These are phyloP conservation scores for Diplogasteroides magnus DNA, from an alignment of 1,140 invertebrate species.

Conservation along the genomic window DNA sequence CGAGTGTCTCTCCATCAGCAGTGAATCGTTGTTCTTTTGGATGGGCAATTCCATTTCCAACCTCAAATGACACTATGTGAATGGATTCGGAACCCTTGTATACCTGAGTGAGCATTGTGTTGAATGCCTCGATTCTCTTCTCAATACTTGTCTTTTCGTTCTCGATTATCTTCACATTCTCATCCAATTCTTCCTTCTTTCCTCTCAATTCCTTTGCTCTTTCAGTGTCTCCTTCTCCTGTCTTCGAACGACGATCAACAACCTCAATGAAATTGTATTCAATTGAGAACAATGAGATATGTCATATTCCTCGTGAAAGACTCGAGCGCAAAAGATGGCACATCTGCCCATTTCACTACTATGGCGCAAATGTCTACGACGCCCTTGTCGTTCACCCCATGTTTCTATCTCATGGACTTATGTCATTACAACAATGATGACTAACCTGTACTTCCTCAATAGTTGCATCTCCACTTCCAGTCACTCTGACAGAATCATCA, in stretches of 20 bases:
- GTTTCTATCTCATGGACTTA: not conserved
- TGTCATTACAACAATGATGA: not conserved
- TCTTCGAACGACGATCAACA: not conserved
- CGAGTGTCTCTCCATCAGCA: not conserved
- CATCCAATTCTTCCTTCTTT: not conserved
- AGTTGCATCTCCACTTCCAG: constrained; percentile 53
- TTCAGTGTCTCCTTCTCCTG: not conserved
- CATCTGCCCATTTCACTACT: not conserved
- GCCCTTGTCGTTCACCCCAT: not conserved
- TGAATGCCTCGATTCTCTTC: constrained; percentile 30
- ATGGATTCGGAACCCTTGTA: constrained; percentile 14
- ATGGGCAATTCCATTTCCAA: constrained; percentile 2
- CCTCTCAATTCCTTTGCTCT: not conserved
- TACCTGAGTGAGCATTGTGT: constrained; percentile 18
- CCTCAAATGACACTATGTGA: constrained; percentile 13
- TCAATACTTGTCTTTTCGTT: constrained; percentile 10
- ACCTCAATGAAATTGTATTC: not conserved
- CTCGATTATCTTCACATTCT: constrained; percentile 4
- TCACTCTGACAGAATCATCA: constrained; percentile 48
- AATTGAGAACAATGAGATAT: not conserved
- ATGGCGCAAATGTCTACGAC: not conserved
- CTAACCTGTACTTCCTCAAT: constrained; percentile 54
- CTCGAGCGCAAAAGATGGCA: not conserved
- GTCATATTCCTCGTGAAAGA: not conserved
- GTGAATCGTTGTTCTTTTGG: constrained; percentile 9